phyloP scores from a whole-genome alignment of 2,797 vertebrate genomes.

The Hafferia zeledoni region DNA sequence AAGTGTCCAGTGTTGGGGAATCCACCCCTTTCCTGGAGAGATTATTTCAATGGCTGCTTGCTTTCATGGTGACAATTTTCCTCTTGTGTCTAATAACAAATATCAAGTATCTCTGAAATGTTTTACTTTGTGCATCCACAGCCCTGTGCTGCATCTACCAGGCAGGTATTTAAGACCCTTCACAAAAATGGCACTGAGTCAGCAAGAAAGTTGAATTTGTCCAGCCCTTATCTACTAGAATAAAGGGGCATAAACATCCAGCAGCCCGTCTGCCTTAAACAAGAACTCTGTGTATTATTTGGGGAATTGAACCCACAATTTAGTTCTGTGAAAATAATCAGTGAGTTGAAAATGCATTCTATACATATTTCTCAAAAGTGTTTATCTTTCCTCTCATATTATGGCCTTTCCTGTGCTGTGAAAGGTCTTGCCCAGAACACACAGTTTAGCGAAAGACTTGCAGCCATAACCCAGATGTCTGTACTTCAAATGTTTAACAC shows the following conservation, averaged over 20 bases:
- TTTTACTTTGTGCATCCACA: not conserved
- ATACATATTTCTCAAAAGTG: not conserved
- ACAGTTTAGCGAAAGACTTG: not conserved
- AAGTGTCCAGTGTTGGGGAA: not conserved
- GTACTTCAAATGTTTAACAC: not conserved
- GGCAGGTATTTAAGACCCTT: not conserved
- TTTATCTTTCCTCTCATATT: fast-evolving
- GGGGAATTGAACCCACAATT: not conserved
- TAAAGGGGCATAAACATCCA: not conserved
- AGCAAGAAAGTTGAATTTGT: not conserved
- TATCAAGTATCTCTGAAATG: not conserved
- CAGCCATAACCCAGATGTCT: not conserved
- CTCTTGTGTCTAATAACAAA: not conserved
- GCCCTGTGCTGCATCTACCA: fast-evolving
- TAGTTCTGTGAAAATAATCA: not conserved
- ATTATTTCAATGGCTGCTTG: not conserved
- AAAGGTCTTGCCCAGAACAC: not conserved
- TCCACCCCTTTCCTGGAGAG: not conserved
- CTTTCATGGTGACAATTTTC: not conserved
- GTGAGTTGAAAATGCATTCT: not conserved
- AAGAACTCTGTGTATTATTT: not conserved
- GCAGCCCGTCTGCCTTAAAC: not conserved
- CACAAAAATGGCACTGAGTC: not conserved
- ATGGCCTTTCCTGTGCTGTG: not conserved
- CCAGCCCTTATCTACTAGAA: not conserved